Percentiles rank a stretch among this genome's conserved stretches.
These are phyloP conservation scores for Drosophila ambigua DNA, from an alignment of 1,140 invertebrate species.

Conservation along the genomic window DNA sequence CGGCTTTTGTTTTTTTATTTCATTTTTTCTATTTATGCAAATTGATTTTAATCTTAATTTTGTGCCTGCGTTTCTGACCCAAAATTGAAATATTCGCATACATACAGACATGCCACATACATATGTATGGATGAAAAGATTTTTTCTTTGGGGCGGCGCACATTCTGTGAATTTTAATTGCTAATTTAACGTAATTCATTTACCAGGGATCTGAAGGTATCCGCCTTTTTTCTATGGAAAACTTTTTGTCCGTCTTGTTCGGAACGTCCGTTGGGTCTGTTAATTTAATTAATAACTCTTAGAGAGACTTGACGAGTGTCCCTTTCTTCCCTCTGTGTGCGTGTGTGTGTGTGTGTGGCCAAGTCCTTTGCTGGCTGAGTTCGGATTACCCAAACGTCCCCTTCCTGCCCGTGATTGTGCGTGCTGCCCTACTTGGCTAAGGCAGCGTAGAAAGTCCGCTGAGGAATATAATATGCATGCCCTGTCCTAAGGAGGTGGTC, in stretches of 20 bases:
- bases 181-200: slow-evolving; percentile 67
- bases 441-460: no score
- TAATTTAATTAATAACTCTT: slow-evolving; percentile 54
- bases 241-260: slow-evolving; percentile 20
- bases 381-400: no score
- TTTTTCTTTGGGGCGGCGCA: slow-evolving; percentile 13
- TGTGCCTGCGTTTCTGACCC: slow-evolving; percentile 35
- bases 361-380: no score
- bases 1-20: slow-evolving; percentile 31
- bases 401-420: no score
- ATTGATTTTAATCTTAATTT: slow-evolving; percentile 78
- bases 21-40: slow-evolving; percentile 67
- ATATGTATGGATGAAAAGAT: slow-evolving; percentile 1
- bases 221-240: slow-evolving; percentile 10
- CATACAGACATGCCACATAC: slow-evolving; percentile 13
- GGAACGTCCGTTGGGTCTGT: slow-evolving; percentile 38
- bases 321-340: slow-evolving; percentile 8
- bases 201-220: slow-evolving; percentile 43
- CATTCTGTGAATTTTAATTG: slow-evolving; percentile 65
- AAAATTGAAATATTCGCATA: slow-evolving; percentile 70
- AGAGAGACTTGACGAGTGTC: slow-evolving; percentile 27
- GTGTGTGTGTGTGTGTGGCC: neutral
- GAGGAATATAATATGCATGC: no score
- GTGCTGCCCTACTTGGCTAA: no score
- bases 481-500: no score